Percentiles rank a stretch among this genome's conserved stretches.
phyloP scores from a whole-genome alignment of 2,113 vertebrate species.

The Anguilla japonica region DNA sequence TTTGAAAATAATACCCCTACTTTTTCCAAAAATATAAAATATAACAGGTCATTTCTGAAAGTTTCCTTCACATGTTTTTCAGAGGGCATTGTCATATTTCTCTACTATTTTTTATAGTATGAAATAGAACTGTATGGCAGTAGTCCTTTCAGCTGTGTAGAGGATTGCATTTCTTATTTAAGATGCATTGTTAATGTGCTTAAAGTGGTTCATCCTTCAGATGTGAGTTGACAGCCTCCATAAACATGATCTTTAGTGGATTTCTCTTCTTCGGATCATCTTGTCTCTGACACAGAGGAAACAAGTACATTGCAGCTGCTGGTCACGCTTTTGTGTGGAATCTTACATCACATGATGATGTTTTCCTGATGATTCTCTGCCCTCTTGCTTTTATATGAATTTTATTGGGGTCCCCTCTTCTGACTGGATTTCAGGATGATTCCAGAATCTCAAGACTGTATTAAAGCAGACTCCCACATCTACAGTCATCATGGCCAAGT shows the following conservation, averaged over 20 bases:
- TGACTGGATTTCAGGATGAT: too few relatives aligned
- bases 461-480: too few relatives aligned
- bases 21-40: not conserved
- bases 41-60: not conserved
- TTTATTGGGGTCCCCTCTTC: not conserved
- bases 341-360: not conserved
- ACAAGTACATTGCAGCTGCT: not conserved
- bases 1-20: not conserved
- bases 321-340: not conserved
- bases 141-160: not conserved
- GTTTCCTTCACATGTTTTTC: not conserved
- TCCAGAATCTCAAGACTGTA: too few relatives aligned
- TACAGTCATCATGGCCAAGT: too few relatives aligned
- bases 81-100: not conserved
- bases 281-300: not conserved
- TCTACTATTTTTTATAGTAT: not conserved
- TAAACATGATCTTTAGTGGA: not conserved
- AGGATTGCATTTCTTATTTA: not conserved
- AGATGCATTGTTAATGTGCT: constrained; percentile 6
- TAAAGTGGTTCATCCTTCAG: constrained; percentile 13
- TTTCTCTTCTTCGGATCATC: constrained; percentile 7
- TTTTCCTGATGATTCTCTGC: not conserved
- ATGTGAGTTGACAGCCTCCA: not conserved
- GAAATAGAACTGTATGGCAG: not conserved
- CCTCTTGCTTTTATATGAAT: not conserved